Evolutionary conservation across 2,888 invertebrate species (phyloP), one percentile per base, ranked within the genome.

Genomic region (Cheiracanthium punctorium): DNA sequence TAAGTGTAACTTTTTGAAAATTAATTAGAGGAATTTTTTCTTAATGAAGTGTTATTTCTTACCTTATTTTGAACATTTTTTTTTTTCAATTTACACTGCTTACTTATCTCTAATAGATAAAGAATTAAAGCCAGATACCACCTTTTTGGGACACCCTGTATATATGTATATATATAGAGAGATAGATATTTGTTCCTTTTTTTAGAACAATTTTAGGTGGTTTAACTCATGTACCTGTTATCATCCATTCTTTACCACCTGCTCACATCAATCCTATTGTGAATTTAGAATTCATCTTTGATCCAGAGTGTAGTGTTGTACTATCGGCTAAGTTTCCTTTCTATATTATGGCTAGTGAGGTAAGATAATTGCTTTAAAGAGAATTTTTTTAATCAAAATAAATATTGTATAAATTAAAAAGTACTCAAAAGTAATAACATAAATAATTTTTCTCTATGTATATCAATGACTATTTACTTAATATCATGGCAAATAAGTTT

Each of bases 251-350:
- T 5, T 20, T 76, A 28, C 80, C 75, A 1, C 32, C 30, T 20
- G n/a, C 28, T 4, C 52, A 73, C 8, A 41, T 20, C 12, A 52
- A 29, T 17, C 73, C 73, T 20, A 64, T 80, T 28, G 80, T 89
- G 0, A 52, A 73, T 52, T 28, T 89, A 10, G 80, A 87, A 0
- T 52, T 89, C 32, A 82, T 88, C 33, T 52, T 89, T 5, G 89
- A 89, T 72, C 89, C 89, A 1, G 85, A 89, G 69, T 89, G 89
- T 76, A 88, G 88, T 48, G 80, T 82, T 48, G 81, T 77, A 5
- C 32, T 88, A 10, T 58, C 48, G 20, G 82, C 74, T 10, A 79
- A 48, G 32, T 82, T 82, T 32, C 80, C 87, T 12, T 33, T 87
- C 1, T 43, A 67, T 30, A 28, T 58, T 5, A 37, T 70, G n/a